A percentile compares a stretch with the other conserved stretches of the same genome.
These are phyloP conservation scores for Apoda limacodes DNA, from an alignment of 2,888 invertebrate species.

Conservation along the genomic window DNA sequence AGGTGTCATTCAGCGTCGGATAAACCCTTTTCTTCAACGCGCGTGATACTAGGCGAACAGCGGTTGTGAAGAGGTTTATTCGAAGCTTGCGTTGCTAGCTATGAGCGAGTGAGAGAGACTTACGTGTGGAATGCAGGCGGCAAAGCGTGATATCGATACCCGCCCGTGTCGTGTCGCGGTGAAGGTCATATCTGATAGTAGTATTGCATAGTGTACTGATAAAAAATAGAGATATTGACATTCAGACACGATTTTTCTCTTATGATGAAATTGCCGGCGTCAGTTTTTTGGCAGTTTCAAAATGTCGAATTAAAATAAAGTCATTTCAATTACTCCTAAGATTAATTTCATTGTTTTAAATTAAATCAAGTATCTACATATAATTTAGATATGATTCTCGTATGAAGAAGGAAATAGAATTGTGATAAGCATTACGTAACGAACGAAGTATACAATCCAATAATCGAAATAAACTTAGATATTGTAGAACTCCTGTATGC, in stretches of 20 bases:
- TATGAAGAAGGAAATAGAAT: too few relatives aligned
- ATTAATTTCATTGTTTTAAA: too few relatives aligned
- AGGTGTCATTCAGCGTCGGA: conserved; percentile 62
- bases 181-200: conserved; percentile 65
- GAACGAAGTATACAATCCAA: too few relatives aligned
- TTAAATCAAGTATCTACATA: too few relatives aligned
- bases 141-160: conserved; percentile 42
- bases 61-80: conserved; percentile 40
- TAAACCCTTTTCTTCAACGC: conserved; percentile 71
- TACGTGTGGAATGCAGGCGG: conserved; percentile 51
- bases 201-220: conserved; percentile 34
- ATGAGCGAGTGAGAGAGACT: conserved; percentile 43
- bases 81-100: conserved; percentile 26
- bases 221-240: conserved; percentile 22
- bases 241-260: not conserved
- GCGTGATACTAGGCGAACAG: conserved; percentile 66
- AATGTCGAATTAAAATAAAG: too few relatives aligned
- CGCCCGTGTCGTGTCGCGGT: too few relatives aligned
- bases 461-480: too few relatives aligned
- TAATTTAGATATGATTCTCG: too few relatives aligned
- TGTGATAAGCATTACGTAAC: too few relatives aligned
- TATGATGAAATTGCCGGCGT: conserved; percentile 1
- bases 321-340: too few relatives aligned
- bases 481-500: too few relatives aligned
- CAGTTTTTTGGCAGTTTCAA: too few relatives aligned